These are phyloP conservation scores for Plagodis dolabraria DNA, from an alignment of 2,888 invertebrate genomes.

Conservation along the genomic window DNA sequence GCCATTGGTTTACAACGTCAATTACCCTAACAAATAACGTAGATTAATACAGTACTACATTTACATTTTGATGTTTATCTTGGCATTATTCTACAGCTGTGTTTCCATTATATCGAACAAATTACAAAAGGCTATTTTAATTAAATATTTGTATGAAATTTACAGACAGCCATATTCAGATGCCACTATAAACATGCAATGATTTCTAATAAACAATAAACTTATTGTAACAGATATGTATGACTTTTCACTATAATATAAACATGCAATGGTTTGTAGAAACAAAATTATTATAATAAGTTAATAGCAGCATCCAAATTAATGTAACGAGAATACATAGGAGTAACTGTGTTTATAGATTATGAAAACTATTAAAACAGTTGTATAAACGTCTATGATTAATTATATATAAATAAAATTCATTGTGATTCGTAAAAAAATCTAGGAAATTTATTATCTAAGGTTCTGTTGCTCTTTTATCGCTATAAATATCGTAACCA, in stretches of 20 bases:
- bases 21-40: constrained; percentile 23
- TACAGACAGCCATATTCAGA: constrained; percentile 33
- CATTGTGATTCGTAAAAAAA: no score
- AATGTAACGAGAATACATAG: constrained; percentile 18
- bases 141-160: not conserved
- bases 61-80: constrained; percentile 27
- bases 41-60: constrained; percentile 10
- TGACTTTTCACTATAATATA: constrained; percentile 44
- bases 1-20: not conserved
- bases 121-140: not conserved
- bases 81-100: constrained; percentile 24
- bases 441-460: no score
- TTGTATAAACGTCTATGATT: no score
- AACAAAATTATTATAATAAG: constrained; percentile 24
- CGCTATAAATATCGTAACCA: no score
- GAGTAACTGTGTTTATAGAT: no score
- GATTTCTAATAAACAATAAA: constrained; percentile 53
- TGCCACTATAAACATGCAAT: constrained; percentile 51
- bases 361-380: no score
- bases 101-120: constrained; percentile 1
- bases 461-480: no score
- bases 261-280: constrained; percentile 29
- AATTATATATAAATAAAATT: no score
- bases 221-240: constrained; percentile 80
- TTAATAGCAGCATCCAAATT: constrained; percentile 34